Conservation (phyloP, 2,888 invertebrate genomes). For the Formica aserva region DNA sequence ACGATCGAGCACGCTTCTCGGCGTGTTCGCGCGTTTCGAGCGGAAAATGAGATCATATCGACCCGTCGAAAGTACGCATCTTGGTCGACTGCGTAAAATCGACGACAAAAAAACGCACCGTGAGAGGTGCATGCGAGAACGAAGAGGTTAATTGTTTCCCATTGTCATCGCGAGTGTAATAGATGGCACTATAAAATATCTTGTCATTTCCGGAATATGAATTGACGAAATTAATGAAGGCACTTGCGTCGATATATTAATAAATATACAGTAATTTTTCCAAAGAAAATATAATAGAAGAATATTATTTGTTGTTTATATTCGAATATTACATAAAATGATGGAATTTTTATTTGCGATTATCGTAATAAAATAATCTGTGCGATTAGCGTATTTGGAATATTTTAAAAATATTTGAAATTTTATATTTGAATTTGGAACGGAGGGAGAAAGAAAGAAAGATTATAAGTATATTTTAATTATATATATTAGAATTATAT, state of each 20-base stretch:
- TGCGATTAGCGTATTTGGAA: neutral
- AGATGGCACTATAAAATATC: conserved; percentile 34
- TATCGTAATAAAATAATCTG: neutral
- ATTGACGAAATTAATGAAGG: conserved; percentile 1
- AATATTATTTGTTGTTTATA: neutral
- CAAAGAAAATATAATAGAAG: neutral
- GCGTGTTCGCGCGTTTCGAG: too few species aligned
- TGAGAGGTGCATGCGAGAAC: conserved; percentile 20
- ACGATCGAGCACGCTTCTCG: neutral
- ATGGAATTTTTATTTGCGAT: neutral
- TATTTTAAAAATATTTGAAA: neutral
- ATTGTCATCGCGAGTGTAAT: neutral
- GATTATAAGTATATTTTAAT: neutral
- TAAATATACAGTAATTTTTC: neutral
- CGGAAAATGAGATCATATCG: neutral
- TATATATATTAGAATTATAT: too few species aligned
- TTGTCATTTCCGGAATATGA: conserved; percentile 65
- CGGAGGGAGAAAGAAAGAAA: neutral
- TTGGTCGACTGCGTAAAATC: neutral
- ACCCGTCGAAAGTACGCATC: neutral
- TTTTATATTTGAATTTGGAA: neutral
- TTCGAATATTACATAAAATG: neutral
- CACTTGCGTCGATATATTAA: neutral
- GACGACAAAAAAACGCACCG: neutral
- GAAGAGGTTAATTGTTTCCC: conserved; percentile 67